Percentiles rank a stretch among this genome's conserved stretches.
Conservation (phyloP, 2,888 invertebrate species). For the Drosophila atroscutellata region DNA sequence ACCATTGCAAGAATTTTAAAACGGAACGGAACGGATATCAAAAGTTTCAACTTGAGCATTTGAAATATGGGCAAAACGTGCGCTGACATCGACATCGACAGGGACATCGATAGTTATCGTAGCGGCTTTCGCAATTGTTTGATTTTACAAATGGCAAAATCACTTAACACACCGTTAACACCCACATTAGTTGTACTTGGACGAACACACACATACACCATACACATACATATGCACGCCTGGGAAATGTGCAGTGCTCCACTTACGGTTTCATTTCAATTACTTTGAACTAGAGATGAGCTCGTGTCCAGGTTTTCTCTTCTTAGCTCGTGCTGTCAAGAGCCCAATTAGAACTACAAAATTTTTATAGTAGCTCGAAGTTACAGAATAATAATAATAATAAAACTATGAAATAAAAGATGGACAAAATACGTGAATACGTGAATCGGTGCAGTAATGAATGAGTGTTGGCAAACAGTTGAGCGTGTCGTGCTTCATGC, state of each 20-base stretch:
- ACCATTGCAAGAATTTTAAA: slow-evolving; percentile 53
- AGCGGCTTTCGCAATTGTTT: slow-evolving; percentile 60
- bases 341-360: background rate
- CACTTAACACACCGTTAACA: slow-evolving; percentile 82
- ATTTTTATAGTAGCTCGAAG: background rate
- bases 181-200: slow-evolving; percentile 80
- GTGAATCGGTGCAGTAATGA: background rate
- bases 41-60: slow-evolving; percentile 49
- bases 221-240: slow-evolving; percentile 14
- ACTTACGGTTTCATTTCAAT: slow-evolving; percentile 69
- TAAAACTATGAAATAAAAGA: background rate
- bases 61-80: slow-evolving; percentile 82
- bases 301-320: background rate
- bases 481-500: background rate
- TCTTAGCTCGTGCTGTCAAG: no score
- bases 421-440: no score
- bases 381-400: background rate
- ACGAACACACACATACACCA: slow-evolving; percentile 52
- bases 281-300: slow-evolving; percentile 49
- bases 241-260: slow-evolving; percentile 57
- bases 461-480: background rate
- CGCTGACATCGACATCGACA: slow-evolving; percentile 64
- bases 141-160: slow-evolving; percentile 73
- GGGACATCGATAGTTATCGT: slow-evolving; percentile 71
- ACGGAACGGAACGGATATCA: slow-evolving; percentile 61